Base-by-base conservation (phyloP, 2,888 invertebrate species). In the Phaonia tiefii region DNA sequence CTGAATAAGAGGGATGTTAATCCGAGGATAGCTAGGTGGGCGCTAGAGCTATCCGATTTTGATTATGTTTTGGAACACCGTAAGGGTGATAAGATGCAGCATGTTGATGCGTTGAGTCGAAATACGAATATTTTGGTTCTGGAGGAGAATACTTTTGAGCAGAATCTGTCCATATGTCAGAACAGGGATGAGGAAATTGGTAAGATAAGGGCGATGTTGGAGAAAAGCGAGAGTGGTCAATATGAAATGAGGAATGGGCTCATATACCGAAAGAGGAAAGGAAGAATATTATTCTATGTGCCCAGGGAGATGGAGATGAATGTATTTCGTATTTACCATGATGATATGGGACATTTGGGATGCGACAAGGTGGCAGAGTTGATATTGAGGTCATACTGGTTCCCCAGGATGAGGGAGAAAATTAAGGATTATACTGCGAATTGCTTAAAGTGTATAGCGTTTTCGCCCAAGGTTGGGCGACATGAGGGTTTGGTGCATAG, bases 131-230 rank as follows among this genome's bases (percentile, higher is more conserved):
- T 78, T 67, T 51, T 73, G 44, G 78, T 77, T 8, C 31, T 77
- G 11, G 51, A 66, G 20, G 72, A 71, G 20, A 80, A 80, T 15
- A 74, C 80, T 1, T 70, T 74, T 56, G 80, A 76, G 17, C 46
- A 75, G 17, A 79, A 75, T 31, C 58, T 79, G 5, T 74, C 67
- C 4, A 75, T 80, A n/a, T 72, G 39, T 44, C 42, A 44, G 42
- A 11, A 58, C 17, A 58, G n/a, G 13, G 46, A 58, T 46, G 44
- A 46, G 46, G 20, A 56, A 11, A 60, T 60, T 15, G 22, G 20
- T 17, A 22, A 31, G 2, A 58, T 60, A 17, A 71, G 46, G 20
- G 72, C 22, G 2, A 10, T 72, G 37, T 1, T 72, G 42, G 54
- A 74, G 17, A 10, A 17, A n/a, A n/a, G 42, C 10, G 39, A 22